Evolutionary conservation across 2,797 vertebrate species (phyloP).

Genomic region (Pagetopsis macropterus): DNA sequence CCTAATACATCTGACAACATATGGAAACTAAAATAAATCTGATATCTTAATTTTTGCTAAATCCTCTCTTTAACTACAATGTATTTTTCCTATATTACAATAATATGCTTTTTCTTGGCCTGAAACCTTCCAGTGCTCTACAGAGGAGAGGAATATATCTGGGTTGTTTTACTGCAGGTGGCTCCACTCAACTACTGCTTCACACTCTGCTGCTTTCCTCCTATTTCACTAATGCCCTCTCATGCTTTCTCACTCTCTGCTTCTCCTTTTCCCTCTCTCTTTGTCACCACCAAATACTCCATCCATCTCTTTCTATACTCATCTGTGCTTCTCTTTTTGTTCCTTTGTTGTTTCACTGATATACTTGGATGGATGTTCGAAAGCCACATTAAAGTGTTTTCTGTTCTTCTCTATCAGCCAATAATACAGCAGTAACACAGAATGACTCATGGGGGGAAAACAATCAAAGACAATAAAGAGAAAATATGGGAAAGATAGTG

Average conservation of each 20-base stretch:
- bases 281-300: constrained; percentile 8
- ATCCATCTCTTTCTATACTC: neutral
- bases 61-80: neutral
- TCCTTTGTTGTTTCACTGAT: constrained; percentile 3
- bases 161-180: constrained; percentile 68
- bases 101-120: constrained; percentile 15
- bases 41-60: neutral
- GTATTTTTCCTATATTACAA: constrained; percentile 13
- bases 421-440: constrained; percentile 2
- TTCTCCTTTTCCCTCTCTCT: constrained; percentile 15
- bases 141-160: constrained; percentile 56
- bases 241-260: constrained; percentile 33
- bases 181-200: constrained; percentile 70
- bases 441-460: neutral
- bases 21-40: neutral
- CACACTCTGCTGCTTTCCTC: constrained; percentile 64
- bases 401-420: neutral
- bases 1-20: too few species aligned
- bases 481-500: neutral
- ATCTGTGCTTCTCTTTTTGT: constrained; percentile 7
- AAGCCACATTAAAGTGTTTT: neutral
- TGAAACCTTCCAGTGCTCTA: constrained; percentile 27
- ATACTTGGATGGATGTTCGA: constrained; percentile 17
- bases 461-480: neutral
- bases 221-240: constrained; percentile 61